Base-by-base conservation (phyloP, 2,888 invertebrate genomes). In the Dolomedes plantarius region DNA sequence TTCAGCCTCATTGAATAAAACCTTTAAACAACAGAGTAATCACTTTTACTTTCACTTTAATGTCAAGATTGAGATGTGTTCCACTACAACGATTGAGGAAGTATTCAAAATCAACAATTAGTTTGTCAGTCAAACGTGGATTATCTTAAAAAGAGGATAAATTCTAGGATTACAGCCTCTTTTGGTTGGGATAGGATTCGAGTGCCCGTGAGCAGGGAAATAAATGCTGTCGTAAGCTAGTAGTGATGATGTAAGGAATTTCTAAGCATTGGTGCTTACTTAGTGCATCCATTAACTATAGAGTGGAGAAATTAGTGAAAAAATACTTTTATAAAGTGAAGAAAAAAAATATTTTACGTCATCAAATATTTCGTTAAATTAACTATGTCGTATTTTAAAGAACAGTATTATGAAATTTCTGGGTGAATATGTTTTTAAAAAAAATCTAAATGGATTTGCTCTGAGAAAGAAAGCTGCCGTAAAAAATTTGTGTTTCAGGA, bases 51-150 rank as follows among this genome's bases (percentile, higher is more conserved):
- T 83, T 83, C 71, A 72, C 83, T 76, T 28, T 77, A 50, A 50
- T 36, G 77, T 27, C 31, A 71, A 16, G 62, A 16, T 3, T 23
- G 41, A 46, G 67, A 50, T 46, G 67, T 64, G 77, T 83, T 83
- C 72, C 77, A 50, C 36, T 67, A 72, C 65, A 77, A 0, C 36
- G 77, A 28, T 28, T 65, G 65, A 83, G 39, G 39, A 77, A 83
- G 23, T 74, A 72, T 65, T 82, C 46, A 62, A 23, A 64, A 76
- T 76, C 46, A 39, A 6, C 71, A 73, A 72, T 83, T 27, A 77
- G 39, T 31, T 46, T 83, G 83, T 67, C 83, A 83, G 72, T 77
- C 83, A 77, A 73, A 83, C 64, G 73, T 69, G 83, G 83, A 77
- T 83, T 83, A 83, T 23, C 56, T 28, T 29, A 13, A 46, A 29